phyloP scores from a whole-genome alignment of 2,797 vertebrate species.

The Orientallactaga sibirica region DNA sequence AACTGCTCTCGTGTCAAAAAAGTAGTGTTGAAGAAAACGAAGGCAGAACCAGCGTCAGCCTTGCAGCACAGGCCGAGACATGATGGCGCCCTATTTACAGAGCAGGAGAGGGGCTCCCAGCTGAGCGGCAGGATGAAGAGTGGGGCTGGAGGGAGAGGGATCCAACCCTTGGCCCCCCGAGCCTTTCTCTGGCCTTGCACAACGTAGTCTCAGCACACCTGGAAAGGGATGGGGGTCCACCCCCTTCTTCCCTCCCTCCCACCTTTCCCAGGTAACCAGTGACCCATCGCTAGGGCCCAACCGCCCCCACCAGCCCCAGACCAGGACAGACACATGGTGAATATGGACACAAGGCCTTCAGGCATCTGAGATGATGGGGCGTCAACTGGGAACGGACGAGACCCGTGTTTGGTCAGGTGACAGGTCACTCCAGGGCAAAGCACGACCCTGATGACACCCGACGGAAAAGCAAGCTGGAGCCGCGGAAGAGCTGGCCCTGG shows the following conservation, averaged over 20 bases:
- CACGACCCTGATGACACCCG: constrained; percentile 87
- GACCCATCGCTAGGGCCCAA: neutral
- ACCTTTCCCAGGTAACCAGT: neutral
- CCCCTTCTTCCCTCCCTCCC: neutral
- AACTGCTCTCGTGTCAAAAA: constrained; percentile 22
- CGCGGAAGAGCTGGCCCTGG: constrained; percentile 93
- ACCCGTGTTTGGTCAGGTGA: neutral
- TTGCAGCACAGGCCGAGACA: neutral
- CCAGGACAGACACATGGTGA: constrained; percentile 57
- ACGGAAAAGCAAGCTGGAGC: constrained; percentile 94
- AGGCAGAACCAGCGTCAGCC: neutral
- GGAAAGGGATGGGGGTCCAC: neutral
- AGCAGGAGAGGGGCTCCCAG: constrained; percentile 46
- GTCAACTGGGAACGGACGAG: constrained; percentile 34
- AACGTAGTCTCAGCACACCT: neutral
- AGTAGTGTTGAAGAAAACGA: constrained; percentile 68
- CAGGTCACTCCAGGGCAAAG: constrained; percentile 85
- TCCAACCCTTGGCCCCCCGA: neutral
- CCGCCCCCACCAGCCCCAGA: neutral
- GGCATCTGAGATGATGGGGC: constrained; percentile 11
- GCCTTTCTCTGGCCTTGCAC: neutral
- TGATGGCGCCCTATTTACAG: constrained; percentile 36
- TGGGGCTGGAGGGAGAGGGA: neutral
- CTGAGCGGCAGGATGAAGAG: neutral
- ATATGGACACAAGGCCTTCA: constrained; percentile 18